phyloP scores from a whole-genome alignment of 2,888 invertebrate genomes.

The Caenorhabditis sinica region DNA sequence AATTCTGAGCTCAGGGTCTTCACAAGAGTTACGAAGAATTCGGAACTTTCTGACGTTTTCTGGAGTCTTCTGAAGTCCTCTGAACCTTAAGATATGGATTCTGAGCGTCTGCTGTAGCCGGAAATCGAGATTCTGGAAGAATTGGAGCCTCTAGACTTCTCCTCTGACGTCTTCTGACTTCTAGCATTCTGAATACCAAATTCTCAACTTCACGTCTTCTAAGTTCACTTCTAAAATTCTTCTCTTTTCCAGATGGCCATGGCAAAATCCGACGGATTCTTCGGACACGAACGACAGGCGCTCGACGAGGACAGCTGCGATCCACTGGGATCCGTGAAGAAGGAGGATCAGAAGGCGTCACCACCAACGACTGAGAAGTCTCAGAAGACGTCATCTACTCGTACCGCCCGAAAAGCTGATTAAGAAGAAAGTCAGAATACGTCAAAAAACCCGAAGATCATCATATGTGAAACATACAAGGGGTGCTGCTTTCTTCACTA shows the following conservation, averaged over 20 bases:
- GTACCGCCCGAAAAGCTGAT: conserved; percentile 13
- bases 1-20: background rate
- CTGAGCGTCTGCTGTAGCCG: too few species aligned
- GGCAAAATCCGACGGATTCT: conserved; percentile 77
- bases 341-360: conserved; percentile 39
- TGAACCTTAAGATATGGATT: too few species aligned
- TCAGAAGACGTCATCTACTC: background rate
- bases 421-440: too few species aligned
- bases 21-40: too few species aligned
- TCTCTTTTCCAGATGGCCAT: conserved; percentile 64
- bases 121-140: too few species aligned
- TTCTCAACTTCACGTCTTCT: too few species aligned
- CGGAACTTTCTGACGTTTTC: too few species aligned
- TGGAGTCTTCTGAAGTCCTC: too few species aligned
- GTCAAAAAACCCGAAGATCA: conserved; percentile 2
- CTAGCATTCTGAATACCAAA: too few species aligned
- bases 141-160: too few species aligned
- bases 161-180: too few species aligned
- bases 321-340: conserved; percentile 76
- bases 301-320: conserved; percentile 75
- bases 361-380: background rate
- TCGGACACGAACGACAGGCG: conserved; percentile 73
- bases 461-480: conserved; percentile 20
- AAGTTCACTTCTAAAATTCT: conserved; percentile 7
- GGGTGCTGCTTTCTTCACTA: conserved; percentile 16